phyloP scores from a whole-genome alignment of 2,888 invertebrate genomes.

The Notocelia uddmanniana region DNA sequence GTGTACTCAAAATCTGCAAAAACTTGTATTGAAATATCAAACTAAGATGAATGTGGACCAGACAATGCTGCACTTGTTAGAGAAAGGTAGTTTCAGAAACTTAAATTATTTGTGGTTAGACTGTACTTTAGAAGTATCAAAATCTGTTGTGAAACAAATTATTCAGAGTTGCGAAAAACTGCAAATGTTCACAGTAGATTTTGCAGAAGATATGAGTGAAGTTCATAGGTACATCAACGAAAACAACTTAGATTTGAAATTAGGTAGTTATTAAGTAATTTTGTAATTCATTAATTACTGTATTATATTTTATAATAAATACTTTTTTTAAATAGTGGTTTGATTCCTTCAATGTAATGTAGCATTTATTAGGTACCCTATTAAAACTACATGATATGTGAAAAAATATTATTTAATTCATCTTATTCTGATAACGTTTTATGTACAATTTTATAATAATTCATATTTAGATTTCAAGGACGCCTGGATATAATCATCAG shows the following conservation, averaged over 20 bases:
- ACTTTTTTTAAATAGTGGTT: constrained; percentile 52
- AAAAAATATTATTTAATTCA: constrained; percentile 41
- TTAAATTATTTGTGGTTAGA: constrained; percentile 77
- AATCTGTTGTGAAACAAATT: constrained; percentile 68
- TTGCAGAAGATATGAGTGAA: constrained; percentile 67
- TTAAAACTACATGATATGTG: background rate
- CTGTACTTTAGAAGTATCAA: constrained; percentile 77
- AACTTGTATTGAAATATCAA: constrained; percentile 76
- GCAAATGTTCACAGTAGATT: constrained; percentile 74
- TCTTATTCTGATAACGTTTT: constrained; percentile 16
- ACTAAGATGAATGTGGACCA: constrained; percentile 73
- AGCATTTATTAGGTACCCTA: background rate
- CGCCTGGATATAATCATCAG: background rate
- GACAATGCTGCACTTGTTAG: constrained; percentile 67
- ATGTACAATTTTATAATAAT: constrained; percentile 30
- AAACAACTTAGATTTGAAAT: constrained; percentile 77
- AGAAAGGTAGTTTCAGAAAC: constrained; percentile 70
- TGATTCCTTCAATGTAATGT: constrained; percentile 27
- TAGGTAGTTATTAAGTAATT: constrained; percentile 73
- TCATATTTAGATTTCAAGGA: constrained; percentile 9
- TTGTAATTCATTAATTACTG: constrained; percentile 47
- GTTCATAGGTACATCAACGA: constrained; percentile 71
- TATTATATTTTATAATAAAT: constrained; percentile 54
- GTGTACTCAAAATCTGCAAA: constrained; percentile 71
- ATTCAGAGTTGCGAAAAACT: constrained; percentile 72